These are phyloP conservation scores for Serripes groenlandicus DNA, from an alignment of 2,888 invertebrate species.

Conservation along the genomic window DNA sequence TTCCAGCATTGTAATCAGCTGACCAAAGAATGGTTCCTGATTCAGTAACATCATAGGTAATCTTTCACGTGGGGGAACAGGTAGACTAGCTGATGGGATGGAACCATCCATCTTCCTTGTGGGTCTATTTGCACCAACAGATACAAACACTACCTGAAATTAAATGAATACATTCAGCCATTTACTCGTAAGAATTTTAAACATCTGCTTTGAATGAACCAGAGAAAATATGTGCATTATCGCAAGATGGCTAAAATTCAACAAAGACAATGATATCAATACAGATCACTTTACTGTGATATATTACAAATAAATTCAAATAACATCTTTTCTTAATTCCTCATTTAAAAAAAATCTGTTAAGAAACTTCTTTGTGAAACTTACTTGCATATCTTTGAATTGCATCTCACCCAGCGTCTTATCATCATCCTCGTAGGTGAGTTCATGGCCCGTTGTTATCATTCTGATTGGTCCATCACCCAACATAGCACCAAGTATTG, in stretches of 20 bases:
- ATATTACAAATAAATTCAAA: no score
- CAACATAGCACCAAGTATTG: constrained; percentile 90
- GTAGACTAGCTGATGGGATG: constrained; percentile 94
- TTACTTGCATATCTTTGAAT: constrained; percentile 96
- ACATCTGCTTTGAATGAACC: no score
- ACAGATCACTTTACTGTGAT: no score
- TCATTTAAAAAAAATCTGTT: not conserved
- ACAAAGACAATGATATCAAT: no score
- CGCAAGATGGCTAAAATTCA: no score
- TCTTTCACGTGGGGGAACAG: constrained; percentile 93
- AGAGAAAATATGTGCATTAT: no score
- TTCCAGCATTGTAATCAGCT: constrained; percentile 96
- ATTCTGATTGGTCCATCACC: constrained; percentile 95
- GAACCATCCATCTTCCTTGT: constrained; percentile 90
- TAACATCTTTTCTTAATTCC: no score
- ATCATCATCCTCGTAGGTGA: constrained; percentile 97
- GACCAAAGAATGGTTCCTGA: constrained; percentile 95
- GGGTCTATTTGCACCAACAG: constrained; percentile 92
- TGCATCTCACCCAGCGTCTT: constrained; percentile 96
- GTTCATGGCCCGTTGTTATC: constrained; percentile 96
- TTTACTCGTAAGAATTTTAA: no score
- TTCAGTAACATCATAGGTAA: constrained; percentile 94
- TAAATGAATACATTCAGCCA: no score
- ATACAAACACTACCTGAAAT: constrained; percentile 94
- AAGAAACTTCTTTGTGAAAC: no score